phyloP scores from a whole-genome alignment of 2,113 vertebrate species.

The Ameiurus melas region DNA sequence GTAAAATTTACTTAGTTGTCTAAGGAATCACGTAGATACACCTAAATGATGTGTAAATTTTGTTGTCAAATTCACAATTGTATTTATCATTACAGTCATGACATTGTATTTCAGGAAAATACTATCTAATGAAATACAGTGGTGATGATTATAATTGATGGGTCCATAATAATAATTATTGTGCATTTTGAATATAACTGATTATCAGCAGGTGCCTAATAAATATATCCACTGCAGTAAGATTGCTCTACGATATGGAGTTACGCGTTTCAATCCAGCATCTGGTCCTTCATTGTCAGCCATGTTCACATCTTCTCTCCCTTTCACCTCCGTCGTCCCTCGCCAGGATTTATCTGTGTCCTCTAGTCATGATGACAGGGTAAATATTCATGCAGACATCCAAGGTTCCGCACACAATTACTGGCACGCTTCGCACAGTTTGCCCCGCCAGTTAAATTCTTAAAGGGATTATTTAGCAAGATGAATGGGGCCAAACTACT shows the following conservation, averaged over 20 bases:
- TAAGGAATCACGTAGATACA: neutral
- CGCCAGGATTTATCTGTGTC: constrained; percentile 71
- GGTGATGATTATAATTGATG: neutral
- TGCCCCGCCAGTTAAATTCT: constrained; percentile 74
- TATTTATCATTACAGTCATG: neutral
- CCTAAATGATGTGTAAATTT: neutral
- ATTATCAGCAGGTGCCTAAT: neutral
- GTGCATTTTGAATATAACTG: neutral
- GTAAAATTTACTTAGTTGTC: neutral
- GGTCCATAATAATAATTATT: neutral
- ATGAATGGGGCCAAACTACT: constrained; percentile 75
- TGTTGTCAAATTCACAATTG: neutral
- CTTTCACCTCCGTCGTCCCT: constrained; percentile 14
- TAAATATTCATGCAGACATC: constrained; percentile 76
- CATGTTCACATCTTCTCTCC: constrained; percentile 40
- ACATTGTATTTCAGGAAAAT: too few species aligned
- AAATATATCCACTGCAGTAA: neutral
- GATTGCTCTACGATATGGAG: constrained; percentile 4
- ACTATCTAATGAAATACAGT: neutral
- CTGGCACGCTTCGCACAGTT: constrained; percentile 67
- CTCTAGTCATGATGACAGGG: constrained; percentile 72
- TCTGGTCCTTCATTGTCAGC: constrained; percentile 41
- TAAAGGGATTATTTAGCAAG: constrained; percentile 74
- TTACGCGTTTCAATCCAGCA: constrained; percentile 13
- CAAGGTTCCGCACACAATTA: constrained; percentile 75